Percentiles rank a stretch among this genome's conserved stretches.
These are phyloP conservation scores for Morone chrysops DNA, from an alignment of 2,113 vertebrate species.

Conservation along the genomic window DNA sequence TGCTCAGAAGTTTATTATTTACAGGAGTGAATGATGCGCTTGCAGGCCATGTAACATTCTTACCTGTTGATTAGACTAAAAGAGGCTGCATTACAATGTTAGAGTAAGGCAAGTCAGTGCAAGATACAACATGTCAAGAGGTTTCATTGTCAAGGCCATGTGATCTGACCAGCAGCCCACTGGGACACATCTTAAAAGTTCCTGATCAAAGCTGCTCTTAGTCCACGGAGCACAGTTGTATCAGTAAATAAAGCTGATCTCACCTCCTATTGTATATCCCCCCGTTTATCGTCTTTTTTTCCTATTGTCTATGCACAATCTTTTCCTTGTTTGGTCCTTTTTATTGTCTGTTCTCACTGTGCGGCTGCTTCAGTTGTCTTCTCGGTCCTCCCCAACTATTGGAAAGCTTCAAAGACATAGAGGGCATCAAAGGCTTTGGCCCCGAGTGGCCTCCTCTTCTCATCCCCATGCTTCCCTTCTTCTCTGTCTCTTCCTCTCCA, in stretches of 20 bases:
- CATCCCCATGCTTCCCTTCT: conserved; percentile 44
- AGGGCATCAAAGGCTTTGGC: conserved; percentile 70
- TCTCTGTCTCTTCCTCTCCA: conserved; percentile 42
- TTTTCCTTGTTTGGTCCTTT: conserved; percentile 29
- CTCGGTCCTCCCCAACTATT: conserved; percentile 33
- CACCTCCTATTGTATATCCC: background rate
- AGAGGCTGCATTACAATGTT: background rate
- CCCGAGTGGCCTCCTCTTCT: conserved; percentile 56
- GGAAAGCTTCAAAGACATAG: conserved; percentile 60
- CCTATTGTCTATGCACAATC: conserved; percentile 19
- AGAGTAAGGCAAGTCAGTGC: background rate
- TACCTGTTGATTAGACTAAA: conserved; percentile 3
- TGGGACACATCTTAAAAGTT: background rate
- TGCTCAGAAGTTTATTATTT: conserved; percentile 36
- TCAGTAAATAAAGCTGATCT: conserved; percentile 15
- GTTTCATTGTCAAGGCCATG: background rate
- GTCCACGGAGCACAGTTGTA: background rate
- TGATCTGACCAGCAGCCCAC: background rate
- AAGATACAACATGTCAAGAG: background rate
- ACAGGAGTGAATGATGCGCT: conserved; percentile 1
- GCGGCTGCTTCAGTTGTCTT: conserved; percentile 31
- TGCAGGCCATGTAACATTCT: background rate
- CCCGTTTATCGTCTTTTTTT: background rate
- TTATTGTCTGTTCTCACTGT: conserved; percentile 30
- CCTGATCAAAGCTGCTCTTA: background rate